Conservation (phyloP, 2,113 vertebrate species). For the Marmota monax region DNA sequence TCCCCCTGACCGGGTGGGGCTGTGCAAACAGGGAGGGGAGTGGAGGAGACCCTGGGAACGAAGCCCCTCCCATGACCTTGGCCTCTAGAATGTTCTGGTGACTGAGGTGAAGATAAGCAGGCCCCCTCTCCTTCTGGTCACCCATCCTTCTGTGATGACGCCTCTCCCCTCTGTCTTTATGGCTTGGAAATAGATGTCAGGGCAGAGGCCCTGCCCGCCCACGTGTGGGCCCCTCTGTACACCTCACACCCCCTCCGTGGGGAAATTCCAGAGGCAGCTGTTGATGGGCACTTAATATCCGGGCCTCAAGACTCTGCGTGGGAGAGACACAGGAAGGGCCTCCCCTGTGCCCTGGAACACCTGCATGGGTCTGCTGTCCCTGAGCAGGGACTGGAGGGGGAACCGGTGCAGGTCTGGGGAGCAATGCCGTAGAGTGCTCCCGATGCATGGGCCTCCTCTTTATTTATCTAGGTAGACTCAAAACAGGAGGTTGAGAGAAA, state of each 20-base stretch:
- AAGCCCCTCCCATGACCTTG: neutral
- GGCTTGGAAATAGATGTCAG: neutral
- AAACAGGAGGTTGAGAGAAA: neutral
- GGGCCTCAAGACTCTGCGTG: neutral
- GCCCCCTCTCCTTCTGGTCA: fast-evolving
- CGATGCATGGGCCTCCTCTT: neutral
- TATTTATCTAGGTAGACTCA: neutral
- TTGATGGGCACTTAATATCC: neutral
- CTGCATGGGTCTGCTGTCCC: fast-evolving
- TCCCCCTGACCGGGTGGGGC: neutral
- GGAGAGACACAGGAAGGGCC: neutral
- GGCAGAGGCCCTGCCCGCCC: neutral
- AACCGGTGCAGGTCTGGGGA: neutral
- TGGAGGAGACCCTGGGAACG: fast-evolving
- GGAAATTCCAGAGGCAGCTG: neutral
- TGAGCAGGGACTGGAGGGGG: neutral
- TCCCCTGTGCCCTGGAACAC: fast-evolving
- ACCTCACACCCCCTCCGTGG: neutral
- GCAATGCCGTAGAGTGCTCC: fast-evolving
- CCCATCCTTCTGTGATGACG: fast-evolving
- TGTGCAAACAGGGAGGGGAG: fast-evolving
- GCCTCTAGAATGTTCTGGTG: neutral
- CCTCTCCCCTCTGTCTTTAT: neutral
- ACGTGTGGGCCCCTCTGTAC: fast-evolving
- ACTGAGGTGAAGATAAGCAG: neutral